Evolutionary conservation across 2,797 vertebrate genomes (phyloP), one percentile per base, ranked within the genome.

Genomic region (Schizothorax lantsangensis): DNA sequence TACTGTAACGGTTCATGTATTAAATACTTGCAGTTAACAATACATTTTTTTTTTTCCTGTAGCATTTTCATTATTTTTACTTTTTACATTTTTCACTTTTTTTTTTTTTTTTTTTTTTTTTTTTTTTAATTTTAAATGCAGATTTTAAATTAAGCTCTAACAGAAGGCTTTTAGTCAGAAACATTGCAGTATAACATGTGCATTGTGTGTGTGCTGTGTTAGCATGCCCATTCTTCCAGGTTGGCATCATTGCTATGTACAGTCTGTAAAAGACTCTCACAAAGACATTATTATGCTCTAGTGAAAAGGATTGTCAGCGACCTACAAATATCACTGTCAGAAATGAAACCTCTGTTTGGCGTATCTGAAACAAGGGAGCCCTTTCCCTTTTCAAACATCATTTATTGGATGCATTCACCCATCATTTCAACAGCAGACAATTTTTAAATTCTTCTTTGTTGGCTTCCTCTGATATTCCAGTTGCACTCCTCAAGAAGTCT

Each of bases 271-370:
- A 81, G 43, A 5, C 36, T 14, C 57, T 84, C 62, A 91, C 91
- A 93, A 91, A 89, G 88, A 88, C 83, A 68, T 79, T 86, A 90
- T 93, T 85, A 90, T 89, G 47, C 43, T 49, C 79, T 21, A 30
- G 11, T 91, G 86, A 92, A 91, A 91, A 81, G 36, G 57, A 57
- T 87, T 91, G 90, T 93, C 88, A 89, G 80, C 88, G 26, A 86
- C 88, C 86, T 87, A 83, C 80, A 90, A 88, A 89, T 88, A 74
- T 81, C 83, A 43, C 52, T 80, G 45, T 78, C 85, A 85, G 85
- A 91, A 89, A 91, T 91, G 79, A 90, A 90, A 86, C 84, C 84
- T 80, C 86, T 88, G 80, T 84, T 57, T 84, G 73, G 45, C 79
- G 26, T 84, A 79, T 89, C 75, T 87, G 78, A 90, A 72, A 66